Conservation (phyloP, 1,140 invertebrate genomes). For the Diabrotica undecimpunctata region DNA sequence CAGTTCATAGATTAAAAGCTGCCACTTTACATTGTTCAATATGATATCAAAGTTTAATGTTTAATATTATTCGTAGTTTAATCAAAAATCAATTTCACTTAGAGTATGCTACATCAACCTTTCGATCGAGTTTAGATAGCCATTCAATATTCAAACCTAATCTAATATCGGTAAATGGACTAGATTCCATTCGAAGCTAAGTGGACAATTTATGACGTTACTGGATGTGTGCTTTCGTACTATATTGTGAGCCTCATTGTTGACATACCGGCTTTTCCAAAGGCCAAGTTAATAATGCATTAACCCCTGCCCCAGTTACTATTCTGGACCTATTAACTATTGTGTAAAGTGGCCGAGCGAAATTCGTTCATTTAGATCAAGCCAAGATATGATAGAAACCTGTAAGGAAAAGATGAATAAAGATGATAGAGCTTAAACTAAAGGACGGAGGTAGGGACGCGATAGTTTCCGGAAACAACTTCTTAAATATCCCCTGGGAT, state of each 20-base stretch:
- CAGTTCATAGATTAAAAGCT: no score
- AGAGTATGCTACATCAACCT: not conserved
- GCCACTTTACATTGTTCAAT: no score
- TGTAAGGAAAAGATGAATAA: not conserved
- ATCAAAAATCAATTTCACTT: no score
- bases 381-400: not conserved
- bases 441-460: not conserved
- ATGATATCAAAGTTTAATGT: no score
- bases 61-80: no score
- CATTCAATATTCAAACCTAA: not conserved
- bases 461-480: no score
- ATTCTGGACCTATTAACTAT: slow-evolving; percentile 2
- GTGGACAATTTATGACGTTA: slow-evolving; percentile 2
- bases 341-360: not conserved
- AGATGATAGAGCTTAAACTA: not conserved
- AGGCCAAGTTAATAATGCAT: not conserved
- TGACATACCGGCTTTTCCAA: not conserved
- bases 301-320: not conserved
- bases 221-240: not conserved
- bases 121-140: not conserved
- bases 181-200: not conserved
- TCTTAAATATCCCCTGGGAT: no score
- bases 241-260: not conserved
- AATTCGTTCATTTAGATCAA: slow-evolving; percentile 2
- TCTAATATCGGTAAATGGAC: not conserved